These are phyloP conservation scores for Holacanthella duospinosa DNA, from an alignment of 2,888 invertebrate species.

Conservation along the genomic window DNA sequence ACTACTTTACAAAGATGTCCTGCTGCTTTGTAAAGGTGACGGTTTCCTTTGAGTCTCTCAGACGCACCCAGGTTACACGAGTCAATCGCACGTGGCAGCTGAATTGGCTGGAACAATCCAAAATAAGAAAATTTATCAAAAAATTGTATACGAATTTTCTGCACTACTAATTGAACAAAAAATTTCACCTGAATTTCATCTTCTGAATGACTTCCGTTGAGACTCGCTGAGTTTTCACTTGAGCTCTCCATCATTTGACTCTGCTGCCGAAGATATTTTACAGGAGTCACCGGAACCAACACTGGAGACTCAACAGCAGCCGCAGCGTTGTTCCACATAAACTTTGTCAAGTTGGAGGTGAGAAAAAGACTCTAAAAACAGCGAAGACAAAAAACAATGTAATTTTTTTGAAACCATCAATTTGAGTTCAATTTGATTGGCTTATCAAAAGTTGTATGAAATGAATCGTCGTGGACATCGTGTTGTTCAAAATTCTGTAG, in stretches of 20 bases:
- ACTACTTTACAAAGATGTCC: constrained; percentile 21
- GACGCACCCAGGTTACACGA: neutral
- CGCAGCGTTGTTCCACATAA: constrained; percentile 68
- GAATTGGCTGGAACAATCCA: neutral
- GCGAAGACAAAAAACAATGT: constrained; percentile 22
- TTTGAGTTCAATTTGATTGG: no score
- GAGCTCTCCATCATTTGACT: constrained; percentile 47
- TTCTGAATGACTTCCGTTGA: constrained; percentile 69
- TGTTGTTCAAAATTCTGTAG: neutral
- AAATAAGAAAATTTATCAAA: neutral
- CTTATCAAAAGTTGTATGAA: no score
- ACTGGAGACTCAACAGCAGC: constrained; percentile 39
- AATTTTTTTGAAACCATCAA: no score
- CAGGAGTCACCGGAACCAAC: neutral
- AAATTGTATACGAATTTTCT: neutral
- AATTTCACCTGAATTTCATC: constrained; percentile 51
- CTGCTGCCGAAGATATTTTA: neutral
- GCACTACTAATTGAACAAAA: no score
- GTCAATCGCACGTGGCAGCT: neutral
- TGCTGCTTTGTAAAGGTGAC: constrained; percentile 7
- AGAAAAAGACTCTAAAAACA: constrained; percentile 70
- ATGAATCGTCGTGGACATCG: no score
- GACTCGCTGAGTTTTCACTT: constrained; percentile 67
- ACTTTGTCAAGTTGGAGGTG: constrained; percentile 78
- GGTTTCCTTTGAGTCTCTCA: neutral